Evolutionary conservation across 92 coral and sea anemone genomes (phyloP).

Genomic region (Paragorgia papillata): DNA sequence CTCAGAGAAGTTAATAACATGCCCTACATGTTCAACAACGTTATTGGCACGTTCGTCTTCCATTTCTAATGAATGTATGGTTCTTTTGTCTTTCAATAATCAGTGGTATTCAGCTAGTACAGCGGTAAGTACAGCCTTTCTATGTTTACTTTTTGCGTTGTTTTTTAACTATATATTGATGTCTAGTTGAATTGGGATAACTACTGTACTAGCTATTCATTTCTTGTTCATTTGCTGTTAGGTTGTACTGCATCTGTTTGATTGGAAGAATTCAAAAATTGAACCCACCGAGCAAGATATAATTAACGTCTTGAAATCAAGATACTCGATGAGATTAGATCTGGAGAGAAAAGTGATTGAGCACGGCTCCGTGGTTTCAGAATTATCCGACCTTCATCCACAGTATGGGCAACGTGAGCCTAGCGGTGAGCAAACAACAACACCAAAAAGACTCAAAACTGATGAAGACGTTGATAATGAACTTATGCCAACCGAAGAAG

Average conservation of each 20-base stretch:
- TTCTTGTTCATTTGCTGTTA: not conserved
- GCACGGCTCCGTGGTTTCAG: slow-evolving; percentile 1
- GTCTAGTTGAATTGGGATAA: no score
- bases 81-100: not conserved
- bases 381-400: not conserved
- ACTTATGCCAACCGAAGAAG: not conserved
- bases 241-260: slow-evolving; percentile 16
- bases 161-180: not conserved
- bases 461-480: not conserved
- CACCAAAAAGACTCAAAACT: not conserved
- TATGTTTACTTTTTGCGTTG: not conserved
- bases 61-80: not conserved
- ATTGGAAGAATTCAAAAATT: slow-evolving; percentile 1
- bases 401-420: not conserved
- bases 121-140: not conserved
- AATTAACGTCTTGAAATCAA: slow-evolving; percentile 1
- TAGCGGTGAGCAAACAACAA: not conserved
- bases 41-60: slow-evolving; percentile 3
- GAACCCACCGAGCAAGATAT: not conserved
- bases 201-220: not conserved
- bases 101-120: slow-evolving; percentile 2
- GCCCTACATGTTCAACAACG: slow-evolving; percentile 10
- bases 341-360: slow-evolving; percentile 9
- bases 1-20: not conserved
- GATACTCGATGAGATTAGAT: slow-evolving; percentile 3